These are phyloP conservation scores for Arctocebus calabarensis DNA, from an alignment of 2,797 vertebrate species.

Conservation along the genomic window DNA sequence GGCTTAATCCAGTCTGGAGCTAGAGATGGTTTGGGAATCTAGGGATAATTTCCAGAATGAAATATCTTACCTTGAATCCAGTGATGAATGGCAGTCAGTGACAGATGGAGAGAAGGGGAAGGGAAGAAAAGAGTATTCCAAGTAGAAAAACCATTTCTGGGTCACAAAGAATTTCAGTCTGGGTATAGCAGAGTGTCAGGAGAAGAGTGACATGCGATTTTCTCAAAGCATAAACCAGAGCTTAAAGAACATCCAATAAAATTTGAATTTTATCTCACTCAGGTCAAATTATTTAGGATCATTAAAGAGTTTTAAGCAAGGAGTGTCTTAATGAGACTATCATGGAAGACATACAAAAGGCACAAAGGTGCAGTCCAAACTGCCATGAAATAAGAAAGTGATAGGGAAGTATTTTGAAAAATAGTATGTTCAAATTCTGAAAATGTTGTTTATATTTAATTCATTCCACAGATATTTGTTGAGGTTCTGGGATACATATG, in stretches of 20 bases:
- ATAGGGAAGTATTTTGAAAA: background rate
- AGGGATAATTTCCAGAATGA: background rate
- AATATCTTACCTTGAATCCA: background rate
- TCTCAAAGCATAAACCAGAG: background rate
- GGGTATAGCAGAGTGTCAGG: background rate
- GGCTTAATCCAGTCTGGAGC: background rate
- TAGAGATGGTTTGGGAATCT: background rate
- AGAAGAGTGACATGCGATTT: background rate
- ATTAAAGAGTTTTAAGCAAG: conserved; percentile 1
- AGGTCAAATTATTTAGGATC: background rate
- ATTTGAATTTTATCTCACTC: background rate
- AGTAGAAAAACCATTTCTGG: background rate
- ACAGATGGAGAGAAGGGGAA: background rate
- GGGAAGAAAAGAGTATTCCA: background rate
- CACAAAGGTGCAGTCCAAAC: background rate
- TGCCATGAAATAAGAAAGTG: background rate
- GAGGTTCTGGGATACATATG: background rate
- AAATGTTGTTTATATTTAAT: background rate
- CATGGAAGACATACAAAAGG: conserved; percentile 16
- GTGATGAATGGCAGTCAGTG: background rate
- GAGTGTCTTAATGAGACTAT: background rate
- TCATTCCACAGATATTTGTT: background rate
- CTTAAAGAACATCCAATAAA: background rate
- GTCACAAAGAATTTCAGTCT: background rate
- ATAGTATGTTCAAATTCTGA: background rate